Evolutionary conservation across 2,888 invertebrate species (phyloP), one percentile per base, ranked within the genome.

Genomic region (Pyrrhia umbra): DNA sequence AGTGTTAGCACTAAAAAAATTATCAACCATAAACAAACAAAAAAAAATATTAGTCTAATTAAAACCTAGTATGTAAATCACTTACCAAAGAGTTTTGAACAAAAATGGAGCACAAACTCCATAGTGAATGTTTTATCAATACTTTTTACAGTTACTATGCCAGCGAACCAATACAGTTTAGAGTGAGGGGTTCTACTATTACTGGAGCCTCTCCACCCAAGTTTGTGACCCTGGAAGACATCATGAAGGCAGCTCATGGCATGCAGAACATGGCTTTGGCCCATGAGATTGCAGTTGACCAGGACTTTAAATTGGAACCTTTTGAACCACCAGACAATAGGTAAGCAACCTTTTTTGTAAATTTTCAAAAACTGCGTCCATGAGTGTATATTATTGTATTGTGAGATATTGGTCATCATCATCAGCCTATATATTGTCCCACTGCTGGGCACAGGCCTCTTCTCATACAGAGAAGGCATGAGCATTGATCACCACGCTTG

Each of bases 221-320:
- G 88, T 98, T 97, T 89, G 96, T 98, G 10, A 96, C 97, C 0
- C 91, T 98, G 27, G 98, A 98, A 71, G 98, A 98, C 87, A 96
- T 98, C 42, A 97, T 98, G 96, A 97, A 97, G 81, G 98, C 98
- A n/a, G 97, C 98, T 0, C 97, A 97, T 84, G 97, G 97, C 2
- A 96, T 98, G 94, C 96, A 97, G 80, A 98, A 99, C 82, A 99
- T 99, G 98, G 97, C 98, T 5, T 91, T 99, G 39, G 99, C 98
- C 0, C 99, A 99, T 93, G 99, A 99, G 91, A 99, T 99, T 76
- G 99, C 98, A 2, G 97, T 99, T 3, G 98, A 99, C 89, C 97
- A 97, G 68, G 97, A 99, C 86, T 99, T 99, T 83, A 97, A 97
- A 85, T 89, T 99, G 80, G 96, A 98, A 85, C 97, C 97, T 60